These are phyloP conservation scores for Tenrec ecaudatus DNA, from an alignment of 2,113 vertebrate genomes.

Conservation along the genomic window DNA sequence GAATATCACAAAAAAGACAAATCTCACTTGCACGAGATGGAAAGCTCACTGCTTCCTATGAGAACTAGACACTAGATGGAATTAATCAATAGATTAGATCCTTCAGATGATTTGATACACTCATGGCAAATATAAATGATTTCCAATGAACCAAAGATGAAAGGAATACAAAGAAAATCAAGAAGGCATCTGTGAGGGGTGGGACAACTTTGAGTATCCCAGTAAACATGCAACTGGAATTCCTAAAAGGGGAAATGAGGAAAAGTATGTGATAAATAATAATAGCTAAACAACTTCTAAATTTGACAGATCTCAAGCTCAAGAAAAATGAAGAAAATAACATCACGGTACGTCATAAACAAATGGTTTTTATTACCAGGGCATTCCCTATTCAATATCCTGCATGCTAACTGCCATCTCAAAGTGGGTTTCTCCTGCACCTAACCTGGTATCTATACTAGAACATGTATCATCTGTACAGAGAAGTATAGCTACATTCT, in stretches of 20 bases:
- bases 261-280: not conserved
- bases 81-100: not conserved
- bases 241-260: not conserved
- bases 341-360: not conserved
- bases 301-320: not conserved
- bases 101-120: not conserved
- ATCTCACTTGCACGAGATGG: not conserved
- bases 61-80: not conserved
- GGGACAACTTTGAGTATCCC: not conserved
- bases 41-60: not conserved
- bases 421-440: not conserved
- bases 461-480: not conserved
- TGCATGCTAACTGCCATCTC: not conserved
- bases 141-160: not conserved
- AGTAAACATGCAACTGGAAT: not conserved
- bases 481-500: not conserved
- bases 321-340: slow-evolving; percentile 17
- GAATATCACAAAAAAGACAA: not conserved
- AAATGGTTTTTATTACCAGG: not conserved
- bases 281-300: not conserved
- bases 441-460: not conserved
- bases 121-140: not conserved
- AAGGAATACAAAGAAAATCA: not conserved
- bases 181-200: not conserved
- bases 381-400: not conserved